phyloP scores from a whole-genome alignment of 2,888 invertebrate genomes.

The Imbricaverruca yamaguchii region DNA sequence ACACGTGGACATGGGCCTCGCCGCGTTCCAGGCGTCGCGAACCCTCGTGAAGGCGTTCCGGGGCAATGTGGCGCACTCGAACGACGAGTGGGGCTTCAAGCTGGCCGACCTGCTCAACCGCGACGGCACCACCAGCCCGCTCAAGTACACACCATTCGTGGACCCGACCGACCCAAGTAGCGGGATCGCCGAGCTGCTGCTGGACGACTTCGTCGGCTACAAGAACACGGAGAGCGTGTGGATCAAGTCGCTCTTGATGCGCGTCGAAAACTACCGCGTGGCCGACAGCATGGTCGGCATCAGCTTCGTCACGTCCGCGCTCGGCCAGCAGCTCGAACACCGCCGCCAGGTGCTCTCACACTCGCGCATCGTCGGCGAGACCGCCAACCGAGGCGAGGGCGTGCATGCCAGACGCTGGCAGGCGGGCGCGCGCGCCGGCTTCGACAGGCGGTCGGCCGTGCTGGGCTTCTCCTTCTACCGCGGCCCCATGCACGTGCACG shows the following conservation, averaged over 20 bases:
- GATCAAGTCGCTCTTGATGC: not conserved
- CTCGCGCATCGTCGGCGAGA: slow-evolving; percentile 15
- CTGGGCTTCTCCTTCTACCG: not conserved
- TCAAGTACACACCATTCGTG: no score
- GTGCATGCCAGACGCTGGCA: no score
- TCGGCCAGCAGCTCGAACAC: no score
- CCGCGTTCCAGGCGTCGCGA: not conserved
- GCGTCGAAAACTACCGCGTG: not conserved
- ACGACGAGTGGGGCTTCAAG: not conserved
- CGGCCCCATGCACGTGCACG: not conserved
- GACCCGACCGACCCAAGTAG: not conserved
- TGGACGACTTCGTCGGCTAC: not conserved
- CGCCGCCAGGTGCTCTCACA: not conserved
- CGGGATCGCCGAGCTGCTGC: not conserved
- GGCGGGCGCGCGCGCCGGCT: no score
- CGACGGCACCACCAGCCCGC: not conserved
- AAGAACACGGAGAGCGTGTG: not conserved
- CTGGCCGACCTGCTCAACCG: not conserved
- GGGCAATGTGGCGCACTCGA: not conserved
- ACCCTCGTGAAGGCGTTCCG: not conserved
- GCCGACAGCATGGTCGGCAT: not conserved
- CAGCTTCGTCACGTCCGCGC: not conserved
- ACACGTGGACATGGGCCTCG: not conserved
- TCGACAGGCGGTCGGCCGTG: not conserved
- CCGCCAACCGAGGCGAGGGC: not conserved